Percentiles rank a stretch among this genome's conserved stretches.
phyloP scores from a whole-genome alignment of 1,140 invertebrate genomes.

The Drosophila yakuba region DNA sequence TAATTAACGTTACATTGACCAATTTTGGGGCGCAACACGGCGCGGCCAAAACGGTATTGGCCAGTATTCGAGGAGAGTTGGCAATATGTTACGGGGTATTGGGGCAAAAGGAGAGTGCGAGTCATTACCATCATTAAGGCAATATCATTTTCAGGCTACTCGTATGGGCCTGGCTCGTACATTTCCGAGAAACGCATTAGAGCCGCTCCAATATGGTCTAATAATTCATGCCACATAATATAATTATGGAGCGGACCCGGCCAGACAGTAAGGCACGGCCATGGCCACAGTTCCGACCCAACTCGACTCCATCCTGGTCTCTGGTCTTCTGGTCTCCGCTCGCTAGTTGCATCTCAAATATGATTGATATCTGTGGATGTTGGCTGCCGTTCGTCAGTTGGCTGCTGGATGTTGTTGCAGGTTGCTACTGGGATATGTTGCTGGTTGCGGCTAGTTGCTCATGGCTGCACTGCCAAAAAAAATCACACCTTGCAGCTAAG shows the following conservation, averaged over 20 bases:
- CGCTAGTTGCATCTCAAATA: slow-evolving; percentile 75
- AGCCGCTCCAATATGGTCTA: slow-evolving; percentile 83
- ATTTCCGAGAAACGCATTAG: slow-evolving; percentile 84
- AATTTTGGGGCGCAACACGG: slow-evolving; percentile 73
- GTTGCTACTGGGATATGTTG: slow-evolving; percentile 16
- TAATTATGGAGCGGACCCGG: slow-evolving; percentile 78
- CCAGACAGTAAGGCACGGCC: slow-evolving; percentile 79
- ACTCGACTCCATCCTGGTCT: slow-evolving; percentile 10
- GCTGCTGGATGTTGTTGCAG: slow-evolving; percentile 26
- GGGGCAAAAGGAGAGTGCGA: slow-evolving; percentile 61
- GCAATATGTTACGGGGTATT: neutral
- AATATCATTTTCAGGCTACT: slow-evolving; percentile 81
- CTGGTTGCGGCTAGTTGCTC: slow-evolving; percentile 6
- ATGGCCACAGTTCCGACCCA: slow-evolving; percentile 54
- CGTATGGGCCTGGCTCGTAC: slow-evolving; percentile 25
- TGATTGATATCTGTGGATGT: slow-evolving; percentile 78
- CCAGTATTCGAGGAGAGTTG: neutral
- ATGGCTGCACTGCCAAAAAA: neutral
- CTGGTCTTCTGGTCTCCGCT: slow-evolving; percentile 21
- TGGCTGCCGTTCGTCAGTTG: slow-evolving; percentile 28
- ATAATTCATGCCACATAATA: slow-evolving; percentile 84
- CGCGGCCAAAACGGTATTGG: slow-evolving; percentile 56
- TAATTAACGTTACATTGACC: slow-evolving; percentile 83
- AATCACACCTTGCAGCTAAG: neutral
- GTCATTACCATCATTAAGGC: slow-evolving; percentile 83